Evolutionary conservation across 2,113 vertebrate genomes (phyloP).

Genomic region (Alces alces): DNA sequence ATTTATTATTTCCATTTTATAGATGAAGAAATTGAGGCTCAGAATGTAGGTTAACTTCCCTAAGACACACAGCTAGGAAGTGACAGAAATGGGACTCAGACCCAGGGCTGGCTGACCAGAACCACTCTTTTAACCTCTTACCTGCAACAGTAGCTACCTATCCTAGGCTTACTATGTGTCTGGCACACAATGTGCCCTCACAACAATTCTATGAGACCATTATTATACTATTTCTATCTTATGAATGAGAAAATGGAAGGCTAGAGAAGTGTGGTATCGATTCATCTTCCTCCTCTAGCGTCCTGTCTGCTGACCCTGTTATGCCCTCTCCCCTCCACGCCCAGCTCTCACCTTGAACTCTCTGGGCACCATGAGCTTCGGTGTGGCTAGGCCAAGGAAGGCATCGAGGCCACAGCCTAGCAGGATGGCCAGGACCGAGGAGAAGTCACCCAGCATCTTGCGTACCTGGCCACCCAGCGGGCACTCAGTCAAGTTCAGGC

Average conservation of each 20-base stretch:
- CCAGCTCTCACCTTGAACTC: conserved; percentile 81
- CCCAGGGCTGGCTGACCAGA: not conserved
- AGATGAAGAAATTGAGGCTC: conserved; percentile 28
- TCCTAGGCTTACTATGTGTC: not conserved
- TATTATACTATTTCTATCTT: conserved; percentile 6
- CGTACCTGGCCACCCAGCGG: conserved; percentile 71
- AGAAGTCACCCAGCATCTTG: conserved; percentile 81
- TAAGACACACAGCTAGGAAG: not conserved
- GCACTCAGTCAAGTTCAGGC: not conserved
- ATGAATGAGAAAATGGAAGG: not conserved
- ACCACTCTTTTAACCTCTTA: not conserved
- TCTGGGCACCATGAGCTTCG: conserved; percentile 82
- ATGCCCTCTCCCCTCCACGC: not conserved
- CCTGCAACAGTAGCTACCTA: not conserved
- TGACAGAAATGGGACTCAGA: conserved; percentile 6
- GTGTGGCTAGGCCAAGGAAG: conserved; percentile 81
- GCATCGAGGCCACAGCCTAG: conserved; percentile 78
- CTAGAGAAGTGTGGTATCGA: not conserved
- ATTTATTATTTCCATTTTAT: conserved; percentile 29
- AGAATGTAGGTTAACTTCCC: conserved; percentile 19
- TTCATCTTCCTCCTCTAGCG: not conserved
- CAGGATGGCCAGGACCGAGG: conserved; percentile 82
- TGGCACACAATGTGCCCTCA: not conserved
- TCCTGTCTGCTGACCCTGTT: not conserved
- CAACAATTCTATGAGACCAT: not conserved